phyloP scores from a whole-genome alignment of 1,140 invertebrate species.

The Drosophila guanche region DNA sequence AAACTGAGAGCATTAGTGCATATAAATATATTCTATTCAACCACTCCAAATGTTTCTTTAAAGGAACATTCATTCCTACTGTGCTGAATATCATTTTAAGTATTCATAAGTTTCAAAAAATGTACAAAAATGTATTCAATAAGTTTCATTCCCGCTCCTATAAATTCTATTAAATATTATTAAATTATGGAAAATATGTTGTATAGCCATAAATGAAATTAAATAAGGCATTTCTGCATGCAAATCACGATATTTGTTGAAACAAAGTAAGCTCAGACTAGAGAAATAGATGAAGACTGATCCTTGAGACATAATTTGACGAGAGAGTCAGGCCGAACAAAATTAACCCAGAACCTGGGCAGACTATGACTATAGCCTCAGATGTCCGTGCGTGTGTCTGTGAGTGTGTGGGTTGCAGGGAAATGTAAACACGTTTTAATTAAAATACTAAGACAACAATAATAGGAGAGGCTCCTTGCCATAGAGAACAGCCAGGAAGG shows the following conservation, averaged over 20 bases:
- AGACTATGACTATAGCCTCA: conserved; percentile 26
- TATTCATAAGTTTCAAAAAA: background rate
- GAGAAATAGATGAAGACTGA: conserved; percentile 9
- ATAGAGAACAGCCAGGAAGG: conserved; percentile 16
- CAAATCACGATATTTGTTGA: conserved; percentile 23
- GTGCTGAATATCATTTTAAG: conserved; percentile 3
- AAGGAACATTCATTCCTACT: no score
- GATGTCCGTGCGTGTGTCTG: conserved; percentile 27
- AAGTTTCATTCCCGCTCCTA: no score
- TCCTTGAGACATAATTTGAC: conserved; percentile 50
- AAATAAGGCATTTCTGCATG: conserved; percentile 10
- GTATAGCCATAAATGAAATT: conserved; percentile 11
- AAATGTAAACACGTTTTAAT: conserved; percentile 77
- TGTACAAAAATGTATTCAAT: no score
- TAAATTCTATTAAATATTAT: no score
- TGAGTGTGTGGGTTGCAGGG: conserved; percentile 26
- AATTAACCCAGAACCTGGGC: background rate
- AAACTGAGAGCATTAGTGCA: no score
- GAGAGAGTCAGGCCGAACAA: background rate
- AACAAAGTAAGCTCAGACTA: conserved; percentile 24
- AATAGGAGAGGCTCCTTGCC: conserved; percentile 43
- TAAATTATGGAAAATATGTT: background rate
- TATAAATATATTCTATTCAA: no score
- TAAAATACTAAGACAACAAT: conserved; percentile 81
- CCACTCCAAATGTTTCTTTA: no score